Conservation (phyloP, 2,888 invertebrate genomes). For the Phytoseiulus persimilis region DNA sequence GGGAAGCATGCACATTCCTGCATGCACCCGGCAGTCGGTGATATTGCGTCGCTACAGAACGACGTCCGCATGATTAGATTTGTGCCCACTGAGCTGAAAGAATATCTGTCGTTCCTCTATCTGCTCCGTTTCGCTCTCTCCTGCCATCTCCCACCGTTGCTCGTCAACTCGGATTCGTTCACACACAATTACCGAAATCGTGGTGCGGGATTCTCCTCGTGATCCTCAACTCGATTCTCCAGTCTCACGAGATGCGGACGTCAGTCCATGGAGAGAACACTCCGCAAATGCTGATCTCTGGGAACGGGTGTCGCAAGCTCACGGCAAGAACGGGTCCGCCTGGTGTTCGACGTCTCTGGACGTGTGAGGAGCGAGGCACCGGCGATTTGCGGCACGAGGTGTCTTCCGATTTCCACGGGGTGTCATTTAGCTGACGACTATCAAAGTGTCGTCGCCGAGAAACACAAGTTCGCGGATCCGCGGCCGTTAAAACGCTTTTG, state of each 20-base stretch:
- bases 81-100: not conserved
- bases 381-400: not conserved
- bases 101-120: not conserved
- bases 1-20: not conserved
- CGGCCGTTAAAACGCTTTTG: not conserved
- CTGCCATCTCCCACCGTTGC: too few relatives aligned
- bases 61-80: constrained; percentile 5
- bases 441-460: not conserved
- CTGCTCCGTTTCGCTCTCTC: not conserved
- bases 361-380: not conserved
- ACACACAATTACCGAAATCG: too few relatives aligned
- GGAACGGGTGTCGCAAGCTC: too few relatives aligned
- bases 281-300: too few relatives aligned
- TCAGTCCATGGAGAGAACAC: too few relatives aligned
- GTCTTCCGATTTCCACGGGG: not conserved
- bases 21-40: not conserved
- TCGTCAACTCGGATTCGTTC: too few relatives aligned
- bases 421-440: not conserved
- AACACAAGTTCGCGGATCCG: not conserved
- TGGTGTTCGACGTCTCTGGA: too few relatives aligned
- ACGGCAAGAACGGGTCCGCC: too few relatives aligned
- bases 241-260: too few relatives aligned
- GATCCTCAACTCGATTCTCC: too few relatives aligned
- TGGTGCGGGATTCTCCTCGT: too few relatives aligned
- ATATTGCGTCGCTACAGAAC: constrained; percentile 5